phyloP scores from a whole-genome alignment of 2,888 invertebrate genomes.

The Gisinianus flammeolus region DNA sequence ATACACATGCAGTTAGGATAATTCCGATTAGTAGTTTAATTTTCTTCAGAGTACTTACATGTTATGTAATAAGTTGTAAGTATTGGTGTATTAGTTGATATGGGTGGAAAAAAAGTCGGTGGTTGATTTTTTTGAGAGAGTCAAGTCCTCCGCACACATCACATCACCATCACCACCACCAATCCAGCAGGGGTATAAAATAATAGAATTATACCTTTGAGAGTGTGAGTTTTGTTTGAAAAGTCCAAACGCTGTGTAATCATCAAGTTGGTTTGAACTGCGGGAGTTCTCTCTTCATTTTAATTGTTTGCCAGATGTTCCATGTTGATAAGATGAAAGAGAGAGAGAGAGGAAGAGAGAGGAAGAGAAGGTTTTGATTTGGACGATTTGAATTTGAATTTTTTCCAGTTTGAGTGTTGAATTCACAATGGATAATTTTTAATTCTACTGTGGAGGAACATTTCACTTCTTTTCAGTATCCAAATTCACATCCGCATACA shows the following conservation, averaged over 20 bases:
- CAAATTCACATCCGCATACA: too few species aligned
- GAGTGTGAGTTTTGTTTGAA: slow-evolving; percentile 21
- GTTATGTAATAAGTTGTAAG: neutral
- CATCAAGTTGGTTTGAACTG: slow-evolving; percentile 7
- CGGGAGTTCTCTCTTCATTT: slow-evolving; percentile 23
- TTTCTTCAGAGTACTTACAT: neutral
- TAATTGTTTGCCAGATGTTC: slow-evolving; percentile 35
- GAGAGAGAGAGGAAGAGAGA: neutral
- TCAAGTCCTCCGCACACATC: neutral
- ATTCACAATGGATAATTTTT: slow-evolving; percentile 1
- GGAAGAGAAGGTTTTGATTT: neutral
- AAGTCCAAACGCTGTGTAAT: slow-evolving; percentile 13
- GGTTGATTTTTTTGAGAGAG: neutral
- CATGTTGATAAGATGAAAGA: slow-evolving; percentile 12
- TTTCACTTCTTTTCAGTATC: neutral
- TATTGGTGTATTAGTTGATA: too few species aligned
- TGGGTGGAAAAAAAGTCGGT: neutral
- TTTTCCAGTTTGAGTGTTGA: slow-evolving; percentile 1
- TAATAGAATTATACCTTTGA: neutral
- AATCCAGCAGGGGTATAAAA: slow-evolving; percentile 13
- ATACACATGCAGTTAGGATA: too few species aligned
- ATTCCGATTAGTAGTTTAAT: too few species aligned
- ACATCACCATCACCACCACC: neutral
- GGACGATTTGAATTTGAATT: slow-evolving; percentile 1
- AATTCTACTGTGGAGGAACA: neutral